Percentiles rank a stretch among this genome's conserved stretches.
Evolutionary conservation across 35 echinoderm and acorn worm genomes (phyloP).

Genomic region (Apostichopus japonicus): DNA sequence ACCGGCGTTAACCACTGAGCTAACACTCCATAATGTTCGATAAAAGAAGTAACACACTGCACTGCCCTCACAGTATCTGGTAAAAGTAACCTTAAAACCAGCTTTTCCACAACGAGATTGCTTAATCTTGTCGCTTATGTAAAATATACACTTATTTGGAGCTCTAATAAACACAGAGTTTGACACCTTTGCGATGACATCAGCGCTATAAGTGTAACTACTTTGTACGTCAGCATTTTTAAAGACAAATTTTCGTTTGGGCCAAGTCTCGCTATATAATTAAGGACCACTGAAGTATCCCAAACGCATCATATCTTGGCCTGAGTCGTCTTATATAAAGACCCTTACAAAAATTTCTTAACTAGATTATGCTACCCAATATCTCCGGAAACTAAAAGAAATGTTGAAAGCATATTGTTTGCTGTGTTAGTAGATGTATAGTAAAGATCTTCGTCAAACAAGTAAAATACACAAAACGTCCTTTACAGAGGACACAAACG

Average conservation of each 20-base stretch:
- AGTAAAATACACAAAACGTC: too few relatives aligned
- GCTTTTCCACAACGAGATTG: neutral
- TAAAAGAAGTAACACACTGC: neutral
- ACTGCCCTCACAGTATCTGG: neutral
- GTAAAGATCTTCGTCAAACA: too few relatives aligned
- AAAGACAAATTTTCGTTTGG: neutral
- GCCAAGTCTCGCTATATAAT: neutral
- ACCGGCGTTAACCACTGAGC: too few relatives aligned
- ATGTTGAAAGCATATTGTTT: too few relatives aligned
- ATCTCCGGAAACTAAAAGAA: too few relatives aligned
- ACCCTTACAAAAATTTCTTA: too few relatives aligned
- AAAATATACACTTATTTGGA: neutral
- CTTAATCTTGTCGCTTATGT: neutral
- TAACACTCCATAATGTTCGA: too few relatives aligned
- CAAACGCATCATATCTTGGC: neutral
- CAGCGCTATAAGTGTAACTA: neutral
- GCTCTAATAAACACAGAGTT: neutral
- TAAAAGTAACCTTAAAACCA: neutral
- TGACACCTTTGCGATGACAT: neutral
- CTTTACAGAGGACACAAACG: too few relatives aligned
- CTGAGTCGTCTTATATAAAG: neutral
- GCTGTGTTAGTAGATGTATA: too few relatives aligned
- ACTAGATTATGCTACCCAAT: too few relatives aligned
- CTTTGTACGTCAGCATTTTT: neutral
- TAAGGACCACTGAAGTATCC: neutral